Base-by-base conservation (phyloP, 2,113 vertebrate genomes). In the Microcebus jonahi region DNA sequence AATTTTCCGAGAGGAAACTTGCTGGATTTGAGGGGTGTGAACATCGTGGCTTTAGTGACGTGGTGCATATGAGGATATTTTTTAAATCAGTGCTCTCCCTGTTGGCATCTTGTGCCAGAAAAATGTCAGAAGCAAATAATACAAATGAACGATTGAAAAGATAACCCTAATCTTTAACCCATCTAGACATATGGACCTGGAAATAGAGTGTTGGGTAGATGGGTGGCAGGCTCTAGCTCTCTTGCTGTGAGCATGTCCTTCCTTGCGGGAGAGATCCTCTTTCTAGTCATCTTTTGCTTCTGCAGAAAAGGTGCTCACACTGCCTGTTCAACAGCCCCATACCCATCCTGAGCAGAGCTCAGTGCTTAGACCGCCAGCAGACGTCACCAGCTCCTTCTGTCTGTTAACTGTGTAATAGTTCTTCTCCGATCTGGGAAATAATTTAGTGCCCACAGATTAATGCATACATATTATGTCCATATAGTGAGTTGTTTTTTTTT, bases 71-170 rank as follows among this genome's bases (percentile, higher is more conserved):
- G 75, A 61, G 61, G 73, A 57, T 70, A 45, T 63, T 93, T 91
- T 91, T 42, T 14, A 65, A 85, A 81, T 50, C 63, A 6, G 45
- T 25, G 15, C 86, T 91, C 61, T 81, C 70, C 91, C 76, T 14
- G 11, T 82, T 45, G 55, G 48, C 67, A 11, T 91, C 61, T 39
- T 48, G 6, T 63, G 83, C 89, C 94, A 89, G 80, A 71, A 57
- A 73, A 80, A 77, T 25, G 27, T 96, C 90, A 94, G 91, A 76
- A 79, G 85, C 45, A 57, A 50, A 70, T 53, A 70, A 90, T 55
- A 61, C n/a, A 79, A 25, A 23, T 57, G 90, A 73, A 86, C 27
- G 77, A 71, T 29, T 55, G 34, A 45, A 94, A 84, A 57, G 81
- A 10, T 13, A 17, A 55, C 50, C 23, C 57, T 63, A 12, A 29